A percentile compares a stretch with the other conserved stretches of the same genome.
These are phyloP conservation scores for Poeciliopsis turrubarensis DNA, from an alignment of 2,113 vertebrate genomes.

Conservation along the genomic window DNA sequence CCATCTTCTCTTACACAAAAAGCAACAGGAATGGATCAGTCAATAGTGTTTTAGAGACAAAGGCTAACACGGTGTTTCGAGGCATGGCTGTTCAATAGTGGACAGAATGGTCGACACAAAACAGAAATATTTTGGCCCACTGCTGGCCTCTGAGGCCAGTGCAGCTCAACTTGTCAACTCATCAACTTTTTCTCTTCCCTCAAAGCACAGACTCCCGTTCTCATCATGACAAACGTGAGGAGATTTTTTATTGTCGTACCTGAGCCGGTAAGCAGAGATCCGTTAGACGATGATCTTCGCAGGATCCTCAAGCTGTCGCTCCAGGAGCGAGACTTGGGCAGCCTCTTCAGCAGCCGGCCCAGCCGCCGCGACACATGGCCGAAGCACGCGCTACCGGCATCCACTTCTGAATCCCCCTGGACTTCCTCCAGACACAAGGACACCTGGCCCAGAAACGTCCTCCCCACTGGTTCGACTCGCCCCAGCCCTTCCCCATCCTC, in stretches of 20 bases:
- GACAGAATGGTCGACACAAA: conserved; percentile 45
- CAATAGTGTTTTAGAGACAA: conserved; percentile 38
- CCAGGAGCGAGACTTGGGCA: conserved; percentile 85
- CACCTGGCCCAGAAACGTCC: conserved; percentile 58
- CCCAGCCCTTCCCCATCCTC: background rate
- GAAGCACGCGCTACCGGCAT: conserved; percentile 82
- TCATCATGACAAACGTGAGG: background rate
- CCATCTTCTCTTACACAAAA: conserved; percentile 46
- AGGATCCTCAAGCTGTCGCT: conserved; percentile 78
- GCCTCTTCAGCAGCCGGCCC: conserved; percentile 85
- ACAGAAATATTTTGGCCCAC: conserved; percentile 57
- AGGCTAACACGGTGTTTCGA: conserved; percentile 37
- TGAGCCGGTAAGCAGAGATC: conserved; percentile 78
- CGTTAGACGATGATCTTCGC: conserved; percentile 77
- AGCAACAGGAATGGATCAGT: conserved; percentile 32
- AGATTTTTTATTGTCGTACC: conserved; percentile 64
- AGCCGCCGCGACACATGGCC: conserved; percentile 83
- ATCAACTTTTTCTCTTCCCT: conserved; percentile 36
- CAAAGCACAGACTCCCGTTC: background rate
- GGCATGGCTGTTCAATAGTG: conserved; percentile 52
- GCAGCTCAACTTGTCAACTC: conserved; percentile 50
- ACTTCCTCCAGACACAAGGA: conserved; percentile 65
- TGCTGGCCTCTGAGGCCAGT: conserved; percentile 35
- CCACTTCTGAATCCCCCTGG: conserved; percentile 66
- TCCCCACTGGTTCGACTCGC: conserved; percentile 33